Evolutionary conservation across 1,140 invertebrate genomes (phyloP).

Genomic region (Ceratitis capitata): DNA sequence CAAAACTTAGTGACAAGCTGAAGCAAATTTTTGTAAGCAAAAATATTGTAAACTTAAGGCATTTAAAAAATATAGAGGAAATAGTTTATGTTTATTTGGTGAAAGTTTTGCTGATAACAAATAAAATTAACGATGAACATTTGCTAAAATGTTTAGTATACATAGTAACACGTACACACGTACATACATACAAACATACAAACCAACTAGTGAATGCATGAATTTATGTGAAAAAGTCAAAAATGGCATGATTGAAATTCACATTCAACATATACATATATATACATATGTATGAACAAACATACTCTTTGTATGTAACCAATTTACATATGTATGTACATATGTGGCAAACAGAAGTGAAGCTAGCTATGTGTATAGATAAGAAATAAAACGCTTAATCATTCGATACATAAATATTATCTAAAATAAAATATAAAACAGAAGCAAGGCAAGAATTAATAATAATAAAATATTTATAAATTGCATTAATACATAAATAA

Average conservation of each 20-base stretch:
- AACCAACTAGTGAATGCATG: slow-evolving; percentile 22
- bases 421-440: not conserved
- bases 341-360: not conserved
- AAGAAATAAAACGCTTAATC: slow-evolving; percentile 22
- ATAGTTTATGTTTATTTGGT: not conserved
- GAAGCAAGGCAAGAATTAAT: not conserved
- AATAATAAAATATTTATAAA: not conserved
- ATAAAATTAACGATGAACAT: not conserved
- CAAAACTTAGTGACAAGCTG: not conserved
- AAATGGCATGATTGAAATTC: slow-evolving; percentile 15
- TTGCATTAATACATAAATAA: not conserved
- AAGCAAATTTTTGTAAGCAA: slow-evolving; percentile 23
- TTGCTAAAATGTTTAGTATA: slow-evolving; percentile 23
- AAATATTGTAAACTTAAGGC: slow-evolving; percentile 10
- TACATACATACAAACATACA: not conserved
- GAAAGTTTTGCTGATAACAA: not conserved
- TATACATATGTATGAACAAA: no score
- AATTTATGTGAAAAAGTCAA: not conserved
- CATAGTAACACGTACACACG: not conserved
- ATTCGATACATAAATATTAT: not conserved
- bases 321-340: slow-evolving; percentile 8
- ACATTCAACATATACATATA: not conserved
- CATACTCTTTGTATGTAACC: no score
- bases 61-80: not conserved
- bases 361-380: not conserved